Evolutionary conservation across 53 echinoderm and acorn worm species (phyloP).

Genomic region (Stichopus horrens): DNA sequence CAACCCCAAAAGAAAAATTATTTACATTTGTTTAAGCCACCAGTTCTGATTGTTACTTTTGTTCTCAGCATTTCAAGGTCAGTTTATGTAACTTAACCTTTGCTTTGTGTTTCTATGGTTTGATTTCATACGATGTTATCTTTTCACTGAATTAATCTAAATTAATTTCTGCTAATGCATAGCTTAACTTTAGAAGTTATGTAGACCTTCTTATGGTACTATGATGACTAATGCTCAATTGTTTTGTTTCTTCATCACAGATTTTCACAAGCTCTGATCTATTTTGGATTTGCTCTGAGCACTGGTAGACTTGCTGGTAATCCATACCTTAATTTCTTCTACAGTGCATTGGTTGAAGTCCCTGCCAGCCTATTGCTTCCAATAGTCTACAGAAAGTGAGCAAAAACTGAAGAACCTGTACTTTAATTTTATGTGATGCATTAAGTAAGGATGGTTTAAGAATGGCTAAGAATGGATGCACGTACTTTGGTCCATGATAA

Average conservation of each 20-base stretch:
- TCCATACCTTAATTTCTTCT: slow-evolving; percentile 16
- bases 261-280: not conserved
- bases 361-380: slow-evolving; percentile 2
- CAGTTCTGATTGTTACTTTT: slow-evolving; percentile 1
- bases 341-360: not conserved
- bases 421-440: too few relatives aligned
- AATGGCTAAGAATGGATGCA: too few relatives aligned
- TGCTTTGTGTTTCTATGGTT: too few relatives aligned
- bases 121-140: too few relatives aligned
- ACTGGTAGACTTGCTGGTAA: not conserved
- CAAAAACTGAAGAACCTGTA: too few relatives aligned
- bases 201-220: too few relatives aligned
- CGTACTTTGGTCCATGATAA: too few relatives aligned
- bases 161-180: too few relatives aligned
- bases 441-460: too few relatives aligned
- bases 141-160: too few relatives aligned
- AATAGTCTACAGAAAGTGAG: not conserved
- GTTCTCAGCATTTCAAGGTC: slow-evolving; percentile 8
- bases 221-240: not conserved
- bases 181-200: too few relatives aligned
- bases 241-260: not conserved
- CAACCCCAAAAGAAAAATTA: not conserved
- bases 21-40: slow-evolving; percentile 20
- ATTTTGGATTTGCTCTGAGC: not conserved
- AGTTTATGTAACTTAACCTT: not conserved